Conservation (phyloP, 2,888 invertebrate species). For the Epistrophella euchroma region DNA sequence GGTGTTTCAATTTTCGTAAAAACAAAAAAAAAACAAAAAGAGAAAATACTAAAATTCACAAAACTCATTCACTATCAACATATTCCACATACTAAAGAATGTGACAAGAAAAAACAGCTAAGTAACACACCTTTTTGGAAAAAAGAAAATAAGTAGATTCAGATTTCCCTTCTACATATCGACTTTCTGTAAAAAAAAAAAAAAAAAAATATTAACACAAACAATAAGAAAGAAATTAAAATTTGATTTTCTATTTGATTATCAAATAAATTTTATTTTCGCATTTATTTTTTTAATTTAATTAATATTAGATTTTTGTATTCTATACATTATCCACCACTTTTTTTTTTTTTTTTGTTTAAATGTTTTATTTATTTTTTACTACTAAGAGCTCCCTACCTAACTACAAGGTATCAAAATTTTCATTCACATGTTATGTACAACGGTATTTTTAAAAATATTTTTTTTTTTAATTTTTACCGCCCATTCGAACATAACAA, state of each 20-base stretch:
- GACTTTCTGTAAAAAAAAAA: slow-evolving; percentile 9
- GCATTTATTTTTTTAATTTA: slow-evolving; percentile 19
- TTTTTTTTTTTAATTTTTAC: not conserved
- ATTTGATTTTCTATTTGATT: slow-evolving; percentile 53
- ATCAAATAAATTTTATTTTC: slow-evolving; percentile 59
- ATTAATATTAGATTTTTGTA: slow-evolving; percentile 40
- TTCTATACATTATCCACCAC: slow-evolving; percentile 59
- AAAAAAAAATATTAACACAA: slow-evolving; percentile 11
- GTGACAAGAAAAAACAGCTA: slow-evolving; percentile 8
- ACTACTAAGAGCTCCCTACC: slow-evolving; percentile 66
- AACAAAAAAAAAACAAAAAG: not conserved
- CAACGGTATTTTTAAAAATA: slow-evolving; percentile 49
- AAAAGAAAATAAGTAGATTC: slow-evolving; percentile 1
- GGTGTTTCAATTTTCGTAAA: not conserved
- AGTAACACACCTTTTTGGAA: slow-evolving; percentile 15
- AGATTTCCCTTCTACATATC: slow-evolving; percentile 17
- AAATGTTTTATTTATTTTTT: slow-evolving; percentile 31
- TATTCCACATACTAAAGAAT: not conserved
- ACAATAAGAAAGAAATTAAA: slow-evolving; percentile 37
- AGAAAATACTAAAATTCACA: not conserved
- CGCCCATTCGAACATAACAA: slow-evolving; percentile 36
- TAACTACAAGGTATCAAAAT: slow-evolving; percentile 75
- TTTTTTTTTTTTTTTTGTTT: no score
- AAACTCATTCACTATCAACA: slow-evolving; percentile 7
- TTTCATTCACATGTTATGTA: slow-evolving; percentile 49